Conservation (phyloP, 1,140 invertebrate species). For the Coelopa frigida region DNA sequence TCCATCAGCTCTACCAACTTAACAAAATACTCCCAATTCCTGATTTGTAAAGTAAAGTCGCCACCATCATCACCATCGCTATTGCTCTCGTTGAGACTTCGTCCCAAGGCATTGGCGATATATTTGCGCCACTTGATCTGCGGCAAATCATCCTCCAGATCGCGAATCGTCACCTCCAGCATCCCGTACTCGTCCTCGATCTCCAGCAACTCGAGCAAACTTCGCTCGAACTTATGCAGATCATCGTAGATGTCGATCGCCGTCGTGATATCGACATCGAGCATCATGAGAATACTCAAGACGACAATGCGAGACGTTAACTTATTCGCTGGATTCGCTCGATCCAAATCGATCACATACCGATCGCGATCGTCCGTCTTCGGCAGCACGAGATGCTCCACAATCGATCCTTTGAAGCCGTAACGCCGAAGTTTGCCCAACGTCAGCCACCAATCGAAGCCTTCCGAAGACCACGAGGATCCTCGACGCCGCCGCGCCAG, state of each 20-base stretch:
- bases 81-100: constrained; percentile 8
- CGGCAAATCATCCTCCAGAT: constrained; percentile 16
- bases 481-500: constrained; percentile 20
- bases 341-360: constrained; percentile 34
- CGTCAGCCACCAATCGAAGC: constrained; percentile 30
- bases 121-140: constrained; percentile 29
- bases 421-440: constrained; percentile 28
- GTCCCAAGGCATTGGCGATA: constrained; percentile 19
- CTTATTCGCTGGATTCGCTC: constrained; percentile 27
- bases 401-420: constrained; percentile 32
- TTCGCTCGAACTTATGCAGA: constrained; percentile 26
- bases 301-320: constrained; percentile 32
- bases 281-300: constrained; percentile 33
- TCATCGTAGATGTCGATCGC: constrained; percentile 30
- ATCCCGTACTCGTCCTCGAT: neutral
- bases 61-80: constrained; percentile 10
- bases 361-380: constrained; percentile 31
- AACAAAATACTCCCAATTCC: constrained; percentile 31
- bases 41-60: constrained; percentile 26
- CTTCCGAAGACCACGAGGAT: constrained; percentile 24
- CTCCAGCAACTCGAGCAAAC: constrained; percentile 21
- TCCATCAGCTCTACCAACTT: constrained; percentile 24
- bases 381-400: constrained; percentile 31
- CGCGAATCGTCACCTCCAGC: neutral
- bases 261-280: constrained; percentile 36